Evolutionary conservation across 1,140 invertebrate species (phyloP).

Genomic region (Bicyclus anynana): DNA sequence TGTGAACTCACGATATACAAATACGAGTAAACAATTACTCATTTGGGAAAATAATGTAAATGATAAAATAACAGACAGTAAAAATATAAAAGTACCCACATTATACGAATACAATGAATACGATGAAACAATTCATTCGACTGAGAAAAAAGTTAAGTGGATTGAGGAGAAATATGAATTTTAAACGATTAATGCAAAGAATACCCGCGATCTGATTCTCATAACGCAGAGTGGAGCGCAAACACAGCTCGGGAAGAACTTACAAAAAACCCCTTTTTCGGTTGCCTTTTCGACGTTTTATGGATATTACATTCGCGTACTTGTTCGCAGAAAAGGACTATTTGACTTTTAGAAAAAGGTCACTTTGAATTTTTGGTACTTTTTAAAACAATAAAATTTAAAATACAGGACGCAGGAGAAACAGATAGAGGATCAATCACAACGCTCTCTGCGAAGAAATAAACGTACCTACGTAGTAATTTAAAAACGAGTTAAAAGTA

Average conservation of each 20-base stretch:
- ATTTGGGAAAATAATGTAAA: too few relatives aligned
- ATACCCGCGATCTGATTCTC: slow-evolving; percentile 45
- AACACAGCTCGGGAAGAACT: slow-evolving; percentile 30
- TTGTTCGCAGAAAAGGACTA: background rate
- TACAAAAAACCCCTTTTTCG: slow-evolving; percentile 15
- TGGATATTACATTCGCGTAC: slow-evolving; percentile 44
- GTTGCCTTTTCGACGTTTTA: slow-evolving; percentile 42
- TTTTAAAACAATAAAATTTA: too few relatives aligned
- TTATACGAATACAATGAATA: background rate
- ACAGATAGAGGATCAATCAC: too few relatives aligned
- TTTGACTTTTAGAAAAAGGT: background rate
- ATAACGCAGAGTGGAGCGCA: slow-evolving; percentile 51
- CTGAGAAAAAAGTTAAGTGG: slow-evolving; percentile 20
- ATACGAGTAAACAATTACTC: too few relatives aligned
- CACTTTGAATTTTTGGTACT: background rate
- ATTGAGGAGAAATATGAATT: slow-evolving; percentile 57
- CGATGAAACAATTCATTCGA: slow-evolving; percentile 1
- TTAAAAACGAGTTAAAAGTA: too few relatives aligned
- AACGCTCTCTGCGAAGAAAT: too few relatives aligned
- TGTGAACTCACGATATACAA: too few relatives aligned
- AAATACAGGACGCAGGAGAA: too few relatives aligned
- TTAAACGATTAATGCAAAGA: slow-evolving; percentile 64
- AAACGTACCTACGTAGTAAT: too few relatives aligned
- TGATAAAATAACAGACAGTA: too few relatives aligned
- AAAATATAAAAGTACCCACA: background rate